Evolutionary conservation across 2,113 vertebrate genomes (phyloP).

Genomic region (Gavialis gangeticus): DNA sequence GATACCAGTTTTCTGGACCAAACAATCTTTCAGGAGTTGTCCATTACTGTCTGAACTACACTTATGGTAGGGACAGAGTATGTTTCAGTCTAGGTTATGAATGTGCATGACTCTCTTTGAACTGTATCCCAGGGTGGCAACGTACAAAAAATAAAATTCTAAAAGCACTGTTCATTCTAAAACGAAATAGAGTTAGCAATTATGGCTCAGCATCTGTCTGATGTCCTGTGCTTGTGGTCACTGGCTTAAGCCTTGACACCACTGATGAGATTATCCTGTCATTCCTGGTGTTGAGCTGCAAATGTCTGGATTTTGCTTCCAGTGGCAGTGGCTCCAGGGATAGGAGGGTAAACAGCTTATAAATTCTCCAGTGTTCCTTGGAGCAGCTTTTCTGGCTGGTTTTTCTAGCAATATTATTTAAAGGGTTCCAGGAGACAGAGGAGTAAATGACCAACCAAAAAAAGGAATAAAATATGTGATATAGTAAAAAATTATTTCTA

Average conservation of each 20-base stretch:
- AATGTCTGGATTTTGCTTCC: slow-evolving; percentile 68
- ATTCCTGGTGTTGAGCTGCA: slow-evolving; percentile 70
- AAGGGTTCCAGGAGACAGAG: slow-evolving; percentile 51
- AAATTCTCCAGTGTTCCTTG: slow-evolving; percentile 73
- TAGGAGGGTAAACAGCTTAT: slow-evolving; percentile 72
- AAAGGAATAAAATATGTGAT: slow-evolving; percentile 3
- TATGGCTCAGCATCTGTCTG: slow-evolving; percentile 8
- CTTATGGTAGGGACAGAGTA: not conserved
- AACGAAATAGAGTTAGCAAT: slow-evolving; percentile 9
- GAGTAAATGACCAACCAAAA: slow-evolving; percentile 62
- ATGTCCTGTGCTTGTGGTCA: slow-evolving; percentile 25
- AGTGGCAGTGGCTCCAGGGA: slow-evolving; percentile 51
- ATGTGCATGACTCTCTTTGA: not conserved
- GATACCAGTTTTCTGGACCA: not conserved
- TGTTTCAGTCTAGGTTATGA: slow-evolving; percentile 5
- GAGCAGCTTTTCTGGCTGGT: slow-evolving; percentile 50
- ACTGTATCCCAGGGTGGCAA: not conserved
- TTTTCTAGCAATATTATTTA: slow-evolving; percentile 68
- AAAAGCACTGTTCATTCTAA: slow-evolving; percentile 7
- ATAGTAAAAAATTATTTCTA: slow-evolving; percentile 1
- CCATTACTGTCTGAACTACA: not conserved
- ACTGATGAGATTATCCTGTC: slow-evolving; percentile 63
- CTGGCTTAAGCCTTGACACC: slow-evolving; percentile 39
- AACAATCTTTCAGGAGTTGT: not conserved
- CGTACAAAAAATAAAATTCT: slow-evolving; percentile 14